Base-by-base conservation (phyloP, 23 tunicate species). In the Trididemnum nubilum region DNA sequence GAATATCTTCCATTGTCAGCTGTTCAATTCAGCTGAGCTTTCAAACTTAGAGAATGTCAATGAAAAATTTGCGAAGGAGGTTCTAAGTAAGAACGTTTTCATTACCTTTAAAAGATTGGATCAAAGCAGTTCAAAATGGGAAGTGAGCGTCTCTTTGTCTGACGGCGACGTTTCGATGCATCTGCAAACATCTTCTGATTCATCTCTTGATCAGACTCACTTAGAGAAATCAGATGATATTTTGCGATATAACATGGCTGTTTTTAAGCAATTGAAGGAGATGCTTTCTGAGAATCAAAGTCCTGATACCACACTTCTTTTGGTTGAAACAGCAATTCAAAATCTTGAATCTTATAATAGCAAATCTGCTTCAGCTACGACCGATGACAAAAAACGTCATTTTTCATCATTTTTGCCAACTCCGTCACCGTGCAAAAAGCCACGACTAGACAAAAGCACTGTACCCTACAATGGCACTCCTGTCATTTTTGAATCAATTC, bases 381-480 rank as follows among this genome's bases (percentile, higher is more conserved):
- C 38, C 18, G 65, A 52, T 33, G 81, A 77, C 15, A 66, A 77
- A 22, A 77, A 77, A 31, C 81, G 81, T 2, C 67, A 66, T 2
- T 52, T 33, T 54, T 28, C 67, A 3, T 22, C 35, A 4, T 32
- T 4, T 18, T 12, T 21, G 21, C 31, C 40, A 2, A 32, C 19
- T 52, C 40, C 67, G 1, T 5, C 52, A 9, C 81, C 81, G 3
- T 77, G 81, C 36, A 77, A 77, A 33, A 77, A 54, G 28, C 81
- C 67, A 54, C 29, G 39, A 52, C 67, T 77, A 2, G 81, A 77
- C 2, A 77, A 77, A 54, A 36, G 7, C 36, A 25, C 28, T 3
- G 12, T 2, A 7, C 2, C 58, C 78, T 9, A 34, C 38, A 31
- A 21, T 3, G 22, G 74, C 37, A n/a, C 37, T 3, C 12, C 74